Conservation (phyloP, 2,113 vertebrate species). For the Connochaetes taurinus region DNA sequence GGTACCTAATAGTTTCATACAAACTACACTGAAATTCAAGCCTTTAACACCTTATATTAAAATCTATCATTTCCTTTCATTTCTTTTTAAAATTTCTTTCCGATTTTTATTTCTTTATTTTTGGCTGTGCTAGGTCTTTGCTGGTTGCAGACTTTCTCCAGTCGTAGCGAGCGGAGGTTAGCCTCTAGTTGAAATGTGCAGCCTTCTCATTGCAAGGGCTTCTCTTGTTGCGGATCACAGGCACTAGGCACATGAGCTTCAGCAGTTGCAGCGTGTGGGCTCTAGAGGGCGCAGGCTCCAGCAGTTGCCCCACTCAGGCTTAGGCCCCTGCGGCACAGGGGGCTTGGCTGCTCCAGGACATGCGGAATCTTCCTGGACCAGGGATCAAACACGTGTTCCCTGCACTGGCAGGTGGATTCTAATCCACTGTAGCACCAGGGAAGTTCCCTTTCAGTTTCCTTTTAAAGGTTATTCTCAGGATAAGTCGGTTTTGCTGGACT, state of each 20-base stretch:
- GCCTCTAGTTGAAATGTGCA: background rate
- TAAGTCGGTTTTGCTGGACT: background rate
- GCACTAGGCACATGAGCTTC: background rate
- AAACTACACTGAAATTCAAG: background rate
- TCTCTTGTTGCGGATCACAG: background rate
- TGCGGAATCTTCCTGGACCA: background rate
- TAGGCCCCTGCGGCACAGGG: accelerated
- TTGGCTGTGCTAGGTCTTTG: background rate
- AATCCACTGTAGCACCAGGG: background rate
- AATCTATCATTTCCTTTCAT: background rate
- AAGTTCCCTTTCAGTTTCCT: background rate
- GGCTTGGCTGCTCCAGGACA: background rate
- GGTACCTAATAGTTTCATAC: background rate
- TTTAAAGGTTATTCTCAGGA: background rate
- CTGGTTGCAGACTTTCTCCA: background rate
- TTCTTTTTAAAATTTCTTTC: background rate
- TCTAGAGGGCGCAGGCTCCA: background rate
- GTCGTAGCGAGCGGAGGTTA: background rate
- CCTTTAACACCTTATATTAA: background rate
- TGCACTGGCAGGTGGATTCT: background rate
- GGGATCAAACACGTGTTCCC: background rate
- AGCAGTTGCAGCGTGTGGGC: background rate
- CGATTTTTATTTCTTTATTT: background rate
- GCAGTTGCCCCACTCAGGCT: background rate
- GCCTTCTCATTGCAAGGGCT: background rate